These are phyloP conservation scores for Volucella zonaria DNA, from an alignment of 2,888 invertebrate species.

Conservation along the genomic window DNA sequence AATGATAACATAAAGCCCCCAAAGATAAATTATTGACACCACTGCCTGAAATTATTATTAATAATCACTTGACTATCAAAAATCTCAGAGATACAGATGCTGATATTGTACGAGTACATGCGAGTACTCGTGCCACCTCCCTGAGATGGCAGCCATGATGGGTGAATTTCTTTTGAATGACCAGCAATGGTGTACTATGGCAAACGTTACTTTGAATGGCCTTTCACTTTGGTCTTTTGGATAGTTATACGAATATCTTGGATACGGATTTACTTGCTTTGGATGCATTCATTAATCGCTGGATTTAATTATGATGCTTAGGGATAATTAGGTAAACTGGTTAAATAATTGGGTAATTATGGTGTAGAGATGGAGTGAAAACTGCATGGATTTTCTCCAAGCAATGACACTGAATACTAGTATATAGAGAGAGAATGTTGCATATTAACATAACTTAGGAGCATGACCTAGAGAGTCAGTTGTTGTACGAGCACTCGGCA, in stretches of 20 bases:
- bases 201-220: conserved; percentile 49
- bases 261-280: neutral
- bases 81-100: neutral
- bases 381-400: conserved; percentile 11
- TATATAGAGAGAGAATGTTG: conserved; percentile 17
- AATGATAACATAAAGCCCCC: conserved; percentile 20
- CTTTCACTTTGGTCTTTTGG: conserved; percentile 60
- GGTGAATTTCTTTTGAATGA: conserved; percentile 35
- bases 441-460: conserved; percentile 14
- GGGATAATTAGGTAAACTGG: conserved; percentile 54
- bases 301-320: conserved; percentile 39
- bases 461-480: conserved; percentile 30
- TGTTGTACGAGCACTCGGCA: no score
- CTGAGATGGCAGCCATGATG: neutral
- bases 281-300: conserved; percentile 22
- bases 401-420: conserved; percentile 14
- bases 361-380: conserved; percentile 34
- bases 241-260: neutral
- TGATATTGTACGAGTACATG: neutral
- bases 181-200: conserved; percentile 8
- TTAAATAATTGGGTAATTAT: conserved; percentile 42
- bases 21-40: conserved; percentile 31
- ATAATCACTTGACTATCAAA: conserved; percentile 15
- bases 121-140: neutral
- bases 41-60: conserved; percentile 23